Percentiles rank a stretch among this genome's conserved stretches.
phyloP scores from a whole-genome alignment of 1,140 invertebrate genomes.

The Odontomachus brunneus region DNA sequence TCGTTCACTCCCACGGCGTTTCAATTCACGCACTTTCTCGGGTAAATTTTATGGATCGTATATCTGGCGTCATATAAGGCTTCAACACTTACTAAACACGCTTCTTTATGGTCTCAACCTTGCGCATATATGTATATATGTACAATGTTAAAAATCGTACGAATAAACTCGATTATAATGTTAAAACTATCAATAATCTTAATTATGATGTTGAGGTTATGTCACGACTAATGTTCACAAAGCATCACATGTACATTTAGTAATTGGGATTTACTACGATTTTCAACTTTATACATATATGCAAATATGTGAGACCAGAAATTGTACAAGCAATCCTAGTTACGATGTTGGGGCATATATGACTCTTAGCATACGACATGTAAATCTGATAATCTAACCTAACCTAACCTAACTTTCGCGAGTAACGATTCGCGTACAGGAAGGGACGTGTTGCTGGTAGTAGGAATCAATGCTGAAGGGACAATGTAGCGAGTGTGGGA shows the following conservation, averaged over 20 bases:
- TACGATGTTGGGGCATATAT: not conserved
- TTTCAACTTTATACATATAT: no score
- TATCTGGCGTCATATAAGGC: no score
- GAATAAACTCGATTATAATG: no score
- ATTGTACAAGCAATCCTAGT: not conserved
- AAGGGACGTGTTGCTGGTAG: not conserved
- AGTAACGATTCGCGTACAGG: constrained; percentile 1
- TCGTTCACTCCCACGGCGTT: not conserved
- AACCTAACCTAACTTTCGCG: not conserved
- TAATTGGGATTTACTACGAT: no score
- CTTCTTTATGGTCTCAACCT: no score
- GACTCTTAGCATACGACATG: constrained; percentile 11
- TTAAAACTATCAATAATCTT: no score
- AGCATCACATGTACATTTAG: no score
- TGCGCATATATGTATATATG: no score
- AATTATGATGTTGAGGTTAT: no score
- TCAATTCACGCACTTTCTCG: not conserved
- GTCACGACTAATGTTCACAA: not conserved
- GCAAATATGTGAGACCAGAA: no score
- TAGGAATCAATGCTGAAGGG: not conserved
- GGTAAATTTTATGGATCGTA: constrained; percentile 15
- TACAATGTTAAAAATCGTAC: no score
- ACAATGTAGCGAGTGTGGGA: constrained; percentile 5
- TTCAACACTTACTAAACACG: no score
- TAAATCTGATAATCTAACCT: constrained; percentile 10